A percentile compares a stretch with the other conserved stretches of the same genome.
These are phyloP conservation scores for Hoplodrina ambigua DNA, from an alignment of 2,888 invertebrate genomes.

Conservation along the genomic window DNA sequence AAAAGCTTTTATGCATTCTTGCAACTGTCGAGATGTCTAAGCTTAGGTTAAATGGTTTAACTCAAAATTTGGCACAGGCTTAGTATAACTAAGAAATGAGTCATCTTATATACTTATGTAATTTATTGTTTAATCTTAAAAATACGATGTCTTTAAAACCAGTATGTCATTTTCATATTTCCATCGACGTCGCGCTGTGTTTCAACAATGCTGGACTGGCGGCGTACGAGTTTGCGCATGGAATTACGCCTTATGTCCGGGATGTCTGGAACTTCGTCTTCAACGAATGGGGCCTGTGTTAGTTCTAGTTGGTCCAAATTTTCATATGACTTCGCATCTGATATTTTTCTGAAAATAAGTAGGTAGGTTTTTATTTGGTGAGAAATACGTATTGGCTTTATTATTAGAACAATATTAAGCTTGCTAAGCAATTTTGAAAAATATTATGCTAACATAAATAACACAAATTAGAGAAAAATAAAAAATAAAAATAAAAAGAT, in stretches of 20 bases:
- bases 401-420: no score
- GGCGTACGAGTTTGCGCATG: constrained; percentile 93
- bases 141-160: constrained; percentile 91
- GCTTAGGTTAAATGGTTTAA: no score
- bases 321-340: constrained; percentile 92
- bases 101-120: background rate
- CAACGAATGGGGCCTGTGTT: constrained; percentile 77
- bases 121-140: constrained; percentile 12
- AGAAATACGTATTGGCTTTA: background rate
- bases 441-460: no score
- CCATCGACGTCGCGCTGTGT: constrained; percentile 95
- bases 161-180: constrained; percentile 96
- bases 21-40: no score
- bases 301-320: constrained; percentile 92
- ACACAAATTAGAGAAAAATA: no score
- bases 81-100: background rate
- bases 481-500: no score
- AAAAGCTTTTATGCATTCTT: no score
- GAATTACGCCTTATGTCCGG: constrained; percentile 86
- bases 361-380: background rate
- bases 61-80: no score
- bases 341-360: constrained; percentile 84
- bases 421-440: no score
- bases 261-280: constrained; percentile 75
- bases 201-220: constrained; percentile 95